Percentiles rank a stretch among this genome's conserved stretches.
Evolutionary conservation across 2,113 vertebrate species (phyloP).

Genomic region (Corydoras sp.): DNA sequence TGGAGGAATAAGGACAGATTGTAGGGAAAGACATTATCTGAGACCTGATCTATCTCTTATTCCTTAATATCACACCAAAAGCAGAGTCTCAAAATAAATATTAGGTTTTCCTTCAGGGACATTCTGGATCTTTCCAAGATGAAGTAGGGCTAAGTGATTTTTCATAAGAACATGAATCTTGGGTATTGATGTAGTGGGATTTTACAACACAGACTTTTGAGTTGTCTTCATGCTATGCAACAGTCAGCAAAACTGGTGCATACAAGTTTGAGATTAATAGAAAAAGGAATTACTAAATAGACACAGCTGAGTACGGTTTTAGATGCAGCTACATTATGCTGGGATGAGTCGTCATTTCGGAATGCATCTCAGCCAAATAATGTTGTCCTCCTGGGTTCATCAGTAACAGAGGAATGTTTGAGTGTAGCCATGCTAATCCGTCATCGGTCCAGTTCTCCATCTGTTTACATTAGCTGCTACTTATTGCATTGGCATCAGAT

Average conservation of each 20-base stretch:
- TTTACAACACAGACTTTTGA: background rate
- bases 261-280: background rate
- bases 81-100: background rate
- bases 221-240: background rate
- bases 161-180: constrained; percentile 1
- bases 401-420: constrained; percentile 64
- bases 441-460: constrained; percentile 56
- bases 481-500: constrained; percentile 56
- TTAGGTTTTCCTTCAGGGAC: background rate
- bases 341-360: constrained; percentile 62
- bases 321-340: constrained; percentile 46
- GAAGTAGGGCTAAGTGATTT: background rate
- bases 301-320: constrained; percentile 30
- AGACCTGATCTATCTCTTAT: background rate
- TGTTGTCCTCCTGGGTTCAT: constrained; percentile 67
- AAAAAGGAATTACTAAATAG: background rate
- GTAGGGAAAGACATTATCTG: constrained; percentile 1
- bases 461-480: constrained; percentile 59
- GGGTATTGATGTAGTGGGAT: background rate
- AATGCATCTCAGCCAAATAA: constrained; percentile 61
- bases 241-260: background rate
- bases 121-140: background rate
- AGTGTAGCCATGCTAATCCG: constrained; percentile 61
- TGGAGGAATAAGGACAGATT: constrained; percentile 45
- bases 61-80: constrained; percentile 1